Conservation (phyloP, 1,140 invertebrate genomes). For the Triops longicaudatus region DNA sequence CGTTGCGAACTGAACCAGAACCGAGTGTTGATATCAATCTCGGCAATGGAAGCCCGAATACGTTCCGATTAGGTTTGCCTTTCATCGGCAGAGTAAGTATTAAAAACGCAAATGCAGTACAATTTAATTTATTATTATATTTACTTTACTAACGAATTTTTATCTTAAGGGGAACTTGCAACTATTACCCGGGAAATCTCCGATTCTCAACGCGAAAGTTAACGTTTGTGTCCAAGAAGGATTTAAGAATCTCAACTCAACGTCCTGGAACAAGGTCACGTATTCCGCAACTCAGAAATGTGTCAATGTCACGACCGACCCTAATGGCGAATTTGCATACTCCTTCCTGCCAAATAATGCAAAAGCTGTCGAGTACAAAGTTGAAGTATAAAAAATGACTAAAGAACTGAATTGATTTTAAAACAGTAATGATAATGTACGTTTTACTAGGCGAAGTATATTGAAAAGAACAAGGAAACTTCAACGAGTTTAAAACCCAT, state of each 20-base stretch:
- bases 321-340: slow-evolving; percentile 33
- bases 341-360: slow-evolving; percentile 29
- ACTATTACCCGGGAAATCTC: slow-evolving; percentile 34
- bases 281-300: neutral
- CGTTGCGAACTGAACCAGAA: slow-evolving; percentile 46
- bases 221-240: slow-evolving; percentile 30
- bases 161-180: neutral
- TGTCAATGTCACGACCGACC: slow-evolving; percentile 32
- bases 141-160: neutral
- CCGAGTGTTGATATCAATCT: slow-evolving; percentile 38
- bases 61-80: slow-evolving; percentile 54
- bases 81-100: slow-evolving; percentile 50
- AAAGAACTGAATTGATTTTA: neutral
- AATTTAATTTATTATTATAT: too few species aligned
- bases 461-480: neutral
- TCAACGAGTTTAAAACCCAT: neutral
- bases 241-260: slow-evolving; percentile 30
- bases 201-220: slow-evolving; percentile 36
- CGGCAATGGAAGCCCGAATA: slow-evolving; percentile 39
- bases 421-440: too few species aligned
- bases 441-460: neutral
- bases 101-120: neutral
- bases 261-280: slow-evolving; percentile 25
- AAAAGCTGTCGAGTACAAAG: slow-evolving; percentile 20
- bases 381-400: slow-evolving; percentile 29